phyloP scores from a whole-genome alignment of 2,797 vertebrate species.

The Margarornis squamiger region DNA sequence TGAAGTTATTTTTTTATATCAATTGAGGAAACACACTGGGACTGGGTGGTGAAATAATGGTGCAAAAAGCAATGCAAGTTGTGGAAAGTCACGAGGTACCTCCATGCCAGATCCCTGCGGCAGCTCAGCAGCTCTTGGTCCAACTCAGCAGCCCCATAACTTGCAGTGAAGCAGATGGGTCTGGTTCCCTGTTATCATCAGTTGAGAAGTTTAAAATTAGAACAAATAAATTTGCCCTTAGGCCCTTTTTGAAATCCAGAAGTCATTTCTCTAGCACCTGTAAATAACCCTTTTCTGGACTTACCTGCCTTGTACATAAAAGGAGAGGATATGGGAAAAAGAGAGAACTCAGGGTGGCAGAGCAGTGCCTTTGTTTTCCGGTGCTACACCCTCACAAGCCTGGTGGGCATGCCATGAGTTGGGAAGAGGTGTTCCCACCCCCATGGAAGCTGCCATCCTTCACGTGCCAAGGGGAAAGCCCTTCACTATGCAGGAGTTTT shows the following conservation, averaged over 20 bases:
- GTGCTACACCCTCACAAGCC: not conserved
- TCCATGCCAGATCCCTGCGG: not conserved
- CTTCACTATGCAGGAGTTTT: not conserved
- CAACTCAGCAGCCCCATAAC: not conserved
- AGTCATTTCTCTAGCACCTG: not conserved
- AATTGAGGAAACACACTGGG: not conserved
- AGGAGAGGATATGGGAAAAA: not conserved
- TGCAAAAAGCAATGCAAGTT: not conserved
- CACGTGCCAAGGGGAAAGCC: not conserved
- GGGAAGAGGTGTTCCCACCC: not conserved
- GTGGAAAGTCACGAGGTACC: not conserved
- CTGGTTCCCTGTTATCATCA: not conserved
- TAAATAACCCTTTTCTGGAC: not conserved
- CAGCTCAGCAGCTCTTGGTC: not conserved
- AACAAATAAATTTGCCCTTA: not conserved
- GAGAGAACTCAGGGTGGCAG: not conserved
- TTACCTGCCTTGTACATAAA: not conserved
- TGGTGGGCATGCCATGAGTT: fast-evolving
- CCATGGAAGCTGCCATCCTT: not conserved
- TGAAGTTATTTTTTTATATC: not conserved
- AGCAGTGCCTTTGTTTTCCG: not conserved
- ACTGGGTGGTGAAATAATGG: not conserved
- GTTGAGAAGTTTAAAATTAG: not conserved
- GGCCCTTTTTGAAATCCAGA: not conserved
- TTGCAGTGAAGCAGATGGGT: not conserved